Conservation (phyloP, 1,140 invertebrate species). For the fruit fly (Drosophila melanogaster) region DNA sequence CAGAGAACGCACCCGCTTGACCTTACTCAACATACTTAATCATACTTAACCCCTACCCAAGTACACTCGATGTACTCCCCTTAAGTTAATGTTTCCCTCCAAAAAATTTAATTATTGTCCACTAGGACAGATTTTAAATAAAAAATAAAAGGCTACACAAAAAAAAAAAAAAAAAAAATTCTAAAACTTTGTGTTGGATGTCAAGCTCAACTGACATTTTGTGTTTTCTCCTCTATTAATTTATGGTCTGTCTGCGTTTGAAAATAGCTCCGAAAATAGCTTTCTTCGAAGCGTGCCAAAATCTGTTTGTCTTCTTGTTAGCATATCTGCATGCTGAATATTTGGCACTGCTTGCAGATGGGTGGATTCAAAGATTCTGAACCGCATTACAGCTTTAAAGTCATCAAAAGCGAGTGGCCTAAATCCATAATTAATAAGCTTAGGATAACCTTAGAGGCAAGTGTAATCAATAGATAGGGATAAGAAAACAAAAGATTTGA, state of each 20-base stretch:
- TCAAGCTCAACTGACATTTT: slow-evolving; percentile 23
- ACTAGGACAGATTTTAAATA: too few relatives aligned
- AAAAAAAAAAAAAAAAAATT: too few relatives aligned
- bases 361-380: not conserved
- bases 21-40: too few relatives aligned
- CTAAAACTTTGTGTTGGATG: slow-evolving; percentile 4
- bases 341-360: slow-evolving; percentile 32
- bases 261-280: slow-evolving; percentile 46
- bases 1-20: too few relatives aligned
- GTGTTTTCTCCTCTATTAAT: slow-evolving; percentile 21
- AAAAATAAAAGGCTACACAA: too few relatives aligned
- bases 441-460: too few relatives aligned
- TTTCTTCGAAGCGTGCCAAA: slow-evolving; percentile 45
- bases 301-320: slow-evolving; percentile 51
- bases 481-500: too few relatives aligned
- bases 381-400: slow-evolving; percentile 25
- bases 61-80: too few relatives aligned
- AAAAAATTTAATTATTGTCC: too few relatives aligned
- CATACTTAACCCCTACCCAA: too few relatives aligned
- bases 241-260: slow-evolving; percentile 43
- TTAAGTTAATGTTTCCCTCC: too few relatives aligned
- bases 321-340: slow-evolving; percentile 29
- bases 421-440: not conserved
- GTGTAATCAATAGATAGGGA: not conserved
- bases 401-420: not conserved